Evolutionary conservation across 2,797 vertebrate genomes (phyloP), one percentile per base, ranked within the genome.

Genomic region (Xiphorhynchus erythropygius): DNA sequence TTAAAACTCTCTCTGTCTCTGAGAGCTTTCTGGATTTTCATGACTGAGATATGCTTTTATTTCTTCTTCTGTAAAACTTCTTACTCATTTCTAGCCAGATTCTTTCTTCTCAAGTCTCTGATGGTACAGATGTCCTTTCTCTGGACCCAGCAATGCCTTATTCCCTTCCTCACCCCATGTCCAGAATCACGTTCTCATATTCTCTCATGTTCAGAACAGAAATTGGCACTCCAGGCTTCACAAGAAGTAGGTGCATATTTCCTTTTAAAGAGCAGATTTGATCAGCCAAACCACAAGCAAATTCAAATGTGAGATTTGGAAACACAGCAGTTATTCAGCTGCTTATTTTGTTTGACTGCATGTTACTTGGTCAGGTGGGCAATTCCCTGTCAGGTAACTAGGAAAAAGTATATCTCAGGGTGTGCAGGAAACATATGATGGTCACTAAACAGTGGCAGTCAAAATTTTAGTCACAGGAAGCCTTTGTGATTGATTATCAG

Each of bases 341-440:
- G 32, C 37, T 63, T 74, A 42, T 18, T 74, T 17, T 46, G 9
- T 63, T 82, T 82, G 47, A 52, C 25, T 35, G 24, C 7, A 18
- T 41, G 14, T 41, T 22, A 46, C 21, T 65, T 71, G 22, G 22
- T 62, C 47, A 50, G 42, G 22, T 32, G 69, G 18, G 9, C 6
- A 49, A 37, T 53, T 53, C n/a, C 60, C 21, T 27, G 14, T 46
- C 0, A 0, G 11, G 4, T 13, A 71, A 30, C 6, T 28, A 24
- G 14, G 35, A 52, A 62, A 71, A 86, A 52, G 19, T 23, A 12
- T 44, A 9, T 55, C 28, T 28, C 30, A 78, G 19, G 14, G 4
- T 52, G 41, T 46, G 7, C 37, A 71, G 0, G 0, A 60, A 55
- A 39, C 27, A 21, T 11, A 5, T 2, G 9, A 42, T 60, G 5